Percentiles rank a stretch among this genome's conserved stretches.
Evolutionary conservation across 2,888 invertebrate species (phyloP).

Genomic region (Tipula unca): DNA sequence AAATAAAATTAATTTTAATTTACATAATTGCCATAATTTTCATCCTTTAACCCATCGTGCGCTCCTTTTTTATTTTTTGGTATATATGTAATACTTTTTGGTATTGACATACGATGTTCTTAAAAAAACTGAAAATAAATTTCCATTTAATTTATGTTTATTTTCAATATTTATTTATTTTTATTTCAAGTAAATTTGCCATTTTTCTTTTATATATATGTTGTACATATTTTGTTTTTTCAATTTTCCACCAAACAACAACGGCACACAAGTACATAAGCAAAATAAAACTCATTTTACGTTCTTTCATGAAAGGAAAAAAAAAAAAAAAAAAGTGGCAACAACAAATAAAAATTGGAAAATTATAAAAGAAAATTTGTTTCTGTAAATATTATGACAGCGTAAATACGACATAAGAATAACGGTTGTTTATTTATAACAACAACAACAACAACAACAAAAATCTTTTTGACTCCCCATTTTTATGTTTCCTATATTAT

Average conservation of each 20-base stretch:
- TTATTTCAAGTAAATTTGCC: neutral
- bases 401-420: neutral
- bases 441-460: neutral
- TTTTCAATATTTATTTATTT: conserved; percentile 8
- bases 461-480: neutral
- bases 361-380: neutral
- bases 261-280: neutral
- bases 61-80: neutral
- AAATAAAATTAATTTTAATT: neutral
- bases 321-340: neutral
- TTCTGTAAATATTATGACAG: conserved; percentile 14
- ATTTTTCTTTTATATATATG: neutral
- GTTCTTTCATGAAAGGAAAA: neutral
- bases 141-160: neutral
- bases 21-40: neutral
- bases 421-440: neutral
- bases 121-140: neutral
- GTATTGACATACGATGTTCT: neutral
- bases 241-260: neutral
- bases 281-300: neutral
- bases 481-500: neutral
- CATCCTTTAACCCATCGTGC: neutral
- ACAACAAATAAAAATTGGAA: neutral
- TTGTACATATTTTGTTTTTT: neutral
- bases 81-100: neutral